Evolutionary conservation across 2,797 vertebrate species (phyloP), one percentile per base, ranked within the genome.

Genomic region (Pteropus rufus): DNA sequence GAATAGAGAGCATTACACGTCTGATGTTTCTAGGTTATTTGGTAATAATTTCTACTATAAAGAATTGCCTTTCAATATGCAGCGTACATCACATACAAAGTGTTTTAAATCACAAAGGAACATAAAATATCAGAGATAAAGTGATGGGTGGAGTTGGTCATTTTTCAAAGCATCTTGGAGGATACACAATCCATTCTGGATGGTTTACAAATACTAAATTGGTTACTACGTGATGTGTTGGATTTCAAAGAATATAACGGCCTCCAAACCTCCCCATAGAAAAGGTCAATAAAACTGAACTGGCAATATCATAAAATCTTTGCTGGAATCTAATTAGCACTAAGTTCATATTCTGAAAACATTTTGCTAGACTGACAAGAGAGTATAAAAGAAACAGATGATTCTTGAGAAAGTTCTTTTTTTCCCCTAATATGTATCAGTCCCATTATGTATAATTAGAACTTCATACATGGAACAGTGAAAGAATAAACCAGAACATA

Each of bases 381-480:
- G 21, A 39, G 12, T 80, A 49, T 52, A 72, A 93, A 82, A 73
- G 60, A 91, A 96, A 89, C 90, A 93, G 89, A 92, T 36, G 67
- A 92, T 92, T 54, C 52, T 80, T 69, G 15, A n/a, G 36, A 60
- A 69, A 80, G 15, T 14, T 62, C 72, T 26, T 72, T 49, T 15
- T 36, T 75, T 2, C 7, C 18, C 14, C 31, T 94, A 85, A 67
- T 83, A 84, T 21, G 36, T n/a, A 10, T 67, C 79, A 75, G 92
- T 95, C 83, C 46, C 58, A 93, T 92, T 90, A 85, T 69, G 56
- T 65, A 41, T 87, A 92, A 97, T 94, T 92, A 94, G 54, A 93
- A 92, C 76, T 67, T 91, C 60, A 58, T 76, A 85, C 29, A 31
- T 26, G 23, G 16, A 73, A 84, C 18, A 95, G 65, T 41, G 58